Conservation (phyloP, 1,140 invertebrate genomes). For the Lethrus apterus region DNA sequence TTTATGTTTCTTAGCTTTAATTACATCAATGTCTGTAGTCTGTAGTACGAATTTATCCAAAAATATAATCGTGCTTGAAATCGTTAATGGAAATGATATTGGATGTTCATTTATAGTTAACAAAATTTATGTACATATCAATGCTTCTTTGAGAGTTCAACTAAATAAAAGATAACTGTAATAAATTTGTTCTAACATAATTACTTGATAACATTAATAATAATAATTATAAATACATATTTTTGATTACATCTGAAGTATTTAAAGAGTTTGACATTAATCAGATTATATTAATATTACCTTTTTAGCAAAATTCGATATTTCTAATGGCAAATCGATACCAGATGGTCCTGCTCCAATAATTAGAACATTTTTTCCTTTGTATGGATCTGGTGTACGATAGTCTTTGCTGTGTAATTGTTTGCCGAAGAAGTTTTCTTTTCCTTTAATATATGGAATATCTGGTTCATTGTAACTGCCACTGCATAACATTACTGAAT, state of each 20-base stretch:
- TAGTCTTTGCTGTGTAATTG: conserved; percentile 62
- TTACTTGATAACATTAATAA: background rate
- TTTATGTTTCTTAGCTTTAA: too few relatives aligned
- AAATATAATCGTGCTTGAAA: too few relatives aligned
- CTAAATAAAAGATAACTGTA: background rate
- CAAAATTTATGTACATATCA: too few relatives aligned
- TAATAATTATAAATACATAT: background rate
- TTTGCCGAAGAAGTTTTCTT: conserved; percentile 51
- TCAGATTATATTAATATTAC: conserved; percentile 13
- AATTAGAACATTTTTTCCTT: conserved; percentile 52
- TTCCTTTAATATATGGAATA: conserved; percentile 49
- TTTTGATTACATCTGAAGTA: background rate
- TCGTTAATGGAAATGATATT: too few relatives aligned
- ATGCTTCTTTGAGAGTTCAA: background rate
- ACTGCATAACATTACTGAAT: conserved; percentile 59
- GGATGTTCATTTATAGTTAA: too few relatives aligned
- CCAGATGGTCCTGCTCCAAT: conserved; percentile 63
- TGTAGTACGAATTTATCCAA: too few relatives aligned
- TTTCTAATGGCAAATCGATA: conserved; percentile 50
- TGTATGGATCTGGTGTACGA: conserved; percentile 49
- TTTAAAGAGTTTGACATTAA: background rate
- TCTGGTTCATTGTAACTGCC: conserved; percentile 61
- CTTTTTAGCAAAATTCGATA: conserved; percentile 24
- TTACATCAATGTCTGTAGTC: too few relatives aligned
- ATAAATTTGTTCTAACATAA: background rate